phyloP scores from a whole-genome alignment of 2,888 invertebrate species.

The Ectobius pallidus region DNA sequence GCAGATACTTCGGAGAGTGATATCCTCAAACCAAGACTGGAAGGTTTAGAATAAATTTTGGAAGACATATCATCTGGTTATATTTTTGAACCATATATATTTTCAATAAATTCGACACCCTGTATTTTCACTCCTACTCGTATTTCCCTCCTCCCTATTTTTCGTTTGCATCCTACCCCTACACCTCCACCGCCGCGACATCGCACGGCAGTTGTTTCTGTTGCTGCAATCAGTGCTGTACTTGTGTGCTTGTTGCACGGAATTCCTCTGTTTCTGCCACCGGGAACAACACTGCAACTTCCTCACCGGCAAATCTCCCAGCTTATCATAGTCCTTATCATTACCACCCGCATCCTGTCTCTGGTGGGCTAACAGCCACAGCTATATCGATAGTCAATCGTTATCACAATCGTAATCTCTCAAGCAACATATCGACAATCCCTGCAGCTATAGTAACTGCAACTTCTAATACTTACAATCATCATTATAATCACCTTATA shows the following conservation, averaged over 20 bases:
- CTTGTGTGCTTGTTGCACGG: conserved; percentile 37
- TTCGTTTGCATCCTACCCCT: conserved; percentile 33
- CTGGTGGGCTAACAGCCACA: conserved; percentile 20
- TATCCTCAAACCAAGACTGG: too few relatives aligned
- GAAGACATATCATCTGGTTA: too few relatives aligned
- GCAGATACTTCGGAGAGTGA: too few relatives aligned
- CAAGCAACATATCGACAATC: conserved; percentile 19
- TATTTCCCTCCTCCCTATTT: conserved; percentile 40
- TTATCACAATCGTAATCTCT: conserved; percentile 11
- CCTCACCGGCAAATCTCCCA: background rate
- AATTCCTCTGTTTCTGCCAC: conserved; percentile 14
- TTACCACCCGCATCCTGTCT: conserved; percentile 26
- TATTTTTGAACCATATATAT: too few relatives aligned
- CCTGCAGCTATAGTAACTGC: conserved; percentile 7
- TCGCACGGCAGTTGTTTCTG: conserved; percentile 34
- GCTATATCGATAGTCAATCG: conserved; percentile 25
- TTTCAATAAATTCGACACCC: too few relatives aligned
- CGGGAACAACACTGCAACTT: background rate
- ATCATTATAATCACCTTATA: background rate
- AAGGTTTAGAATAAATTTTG: too few relatives aligned
- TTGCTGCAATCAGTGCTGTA: conserved; percentile 39
- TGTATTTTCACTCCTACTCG: conserved; percentile 43
- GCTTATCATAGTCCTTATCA: conserved; percentile 20
- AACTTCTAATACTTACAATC: conserved; percentile 17
- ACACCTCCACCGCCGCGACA: conserved; percentile 33